Evolutionary conservation across 2,113 vertebrate genomes (phyloP), one percentile per base, ranked within the genome.

Genomic region (Cochlearius cochlearius): DNA sequence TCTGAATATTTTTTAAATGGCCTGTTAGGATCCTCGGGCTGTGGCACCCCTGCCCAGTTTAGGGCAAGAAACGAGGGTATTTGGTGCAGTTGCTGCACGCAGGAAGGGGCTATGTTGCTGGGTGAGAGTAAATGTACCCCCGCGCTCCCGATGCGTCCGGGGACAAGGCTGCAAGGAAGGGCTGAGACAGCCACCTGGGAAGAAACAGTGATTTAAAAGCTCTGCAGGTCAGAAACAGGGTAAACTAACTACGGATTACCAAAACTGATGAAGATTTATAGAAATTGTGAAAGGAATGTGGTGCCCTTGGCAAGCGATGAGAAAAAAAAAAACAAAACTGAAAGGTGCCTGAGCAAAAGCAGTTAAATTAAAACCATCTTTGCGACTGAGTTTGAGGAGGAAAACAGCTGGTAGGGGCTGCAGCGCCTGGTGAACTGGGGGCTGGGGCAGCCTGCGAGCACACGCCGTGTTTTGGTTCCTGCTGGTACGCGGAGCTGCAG

Each of bases 221-320:
- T 64, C 77, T 72, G 21, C 27, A n/a, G 92, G 88, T 95, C 92
- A 97, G 58, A 76, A 93, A 52, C 29, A 22, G 90, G 52, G n/a
- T 82, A 75, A 91, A 88, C 50, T 73, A 89, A 71, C 80, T 41
- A 43, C 2, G 23, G 80, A 91, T 82, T 79, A 86, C 86, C 36
- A 92, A 96, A 92, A 56, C 85, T 95, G 91, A 84, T 43, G 75
- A 95, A 96, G 94, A 92, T 83, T 96, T 95, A 90, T 75, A 92
- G 86, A 96, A 88, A 82, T 90, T 50, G 50, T 71, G 90, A 78
- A 64, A 96, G 53, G 92, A 91, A 90, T 91, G 79, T 11, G 3
- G 50, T 92, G 85, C 76, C 87, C 71, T 90, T 95, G 91, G 86
- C 94, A 88, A 84, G 63, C 7, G 8, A 96, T 68, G 75, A 97